These are phyloP conservation scores for Cyrtodaria siliqua DNA, from an alignment of 2,888 invertebrate species.

Conservation along the genomic window DNA sequence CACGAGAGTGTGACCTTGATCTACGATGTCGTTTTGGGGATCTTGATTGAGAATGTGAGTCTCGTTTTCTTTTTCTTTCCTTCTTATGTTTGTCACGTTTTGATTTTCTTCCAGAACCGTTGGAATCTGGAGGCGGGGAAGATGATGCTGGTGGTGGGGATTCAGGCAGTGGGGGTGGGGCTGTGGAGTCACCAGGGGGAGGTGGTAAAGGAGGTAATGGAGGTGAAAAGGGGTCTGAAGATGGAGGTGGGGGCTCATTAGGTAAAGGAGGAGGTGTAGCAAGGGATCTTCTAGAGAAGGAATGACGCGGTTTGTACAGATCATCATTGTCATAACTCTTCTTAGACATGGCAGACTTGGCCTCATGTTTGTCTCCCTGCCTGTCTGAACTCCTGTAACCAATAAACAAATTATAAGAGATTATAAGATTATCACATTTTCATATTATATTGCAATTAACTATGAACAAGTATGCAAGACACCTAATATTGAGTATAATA, in stretches of 20 bases:
- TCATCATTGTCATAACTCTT: slow-evolving; percentile 90
- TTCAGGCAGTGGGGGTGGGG: slow-evolving; percentile 41
- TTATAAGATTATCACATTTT: no score
- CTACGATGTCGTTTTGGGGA: slow-evolving; percentile 39
- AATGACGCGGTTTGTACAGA: slow-evolving; percentile 89
- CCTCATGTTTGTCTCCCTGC: slow-evolving; percentile 17
- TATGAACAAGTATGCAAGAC: no score
- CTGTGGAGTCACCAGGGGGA: slow-evolving; percentile 18
- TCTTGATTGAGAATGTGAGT: slow-evolving; percentile 40
- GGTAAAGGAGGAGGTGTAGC: slow-evolving; percentile 53
- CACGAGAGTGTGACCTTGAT: slow-evolving; percentile 30
- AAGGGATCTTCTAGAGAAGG: slow-evolving; percentile 49
- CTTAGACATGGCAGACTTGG: slow-evolving; percentile 49
- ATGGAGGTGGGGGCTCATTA: slow-evolving; percentile 61
- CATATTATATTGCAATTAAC: no score
- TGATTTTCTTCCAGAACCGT: neutral
- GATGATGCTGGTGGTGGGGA: slow-evolving; percentile 28
- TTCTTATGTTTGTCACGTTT: neutral
- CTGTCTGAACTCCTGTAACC: slow-evolving; percentile 39
- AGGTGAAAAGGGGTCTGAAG: slow-evolving; percentile 43
- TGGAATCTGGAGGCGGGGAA: no score
- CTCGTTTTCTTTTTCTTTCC: slow-evolving; percentile 38
- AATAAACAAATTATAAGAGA: no score
- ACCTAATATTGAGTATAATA: no score
- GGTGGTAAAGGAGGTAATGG: slow-evolving; percentile 57